These are phyloP conservation scores for Calliopum simillimum DNA, from an alignment of 2,888 invertebrate genomes.

Conservation along the genomic window DNA sequence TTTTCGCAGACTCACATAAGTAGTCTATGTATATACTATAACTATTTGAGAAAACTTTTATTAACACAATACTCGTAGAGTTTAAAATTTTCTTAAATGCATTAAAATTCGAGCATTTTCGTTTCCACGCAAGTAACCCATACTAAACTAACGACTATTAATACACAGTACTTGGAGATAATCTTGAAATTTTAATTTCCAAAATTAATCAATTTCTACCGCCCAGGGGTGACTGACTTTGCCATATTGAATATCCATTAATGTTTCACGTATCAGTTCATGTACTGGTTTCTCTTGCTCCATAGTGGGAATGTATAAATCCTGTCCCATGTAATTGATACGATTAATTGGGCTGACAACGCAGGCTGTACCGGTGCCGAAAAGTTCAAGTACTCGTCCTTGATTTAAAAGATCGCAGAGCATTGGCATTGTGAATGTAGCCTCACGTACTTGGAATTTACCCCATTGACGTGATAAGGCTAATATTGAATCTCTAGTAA, in stretches of 20 bases:
- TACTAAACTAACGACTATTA: constrained; percentile 52
- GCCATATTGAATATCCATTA: constrained; percentile 92
- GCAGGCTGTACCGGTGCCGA: constrained; percentile 98
- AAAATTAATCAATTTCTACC: constrained; percentile 71
- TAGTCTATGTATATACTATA: background rate
- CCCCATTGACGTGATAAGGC: constrained; percentile 86
- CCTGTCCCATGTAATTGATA: constrained; percentile 81
- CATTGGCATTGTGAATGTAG: constrained; percentile 85
- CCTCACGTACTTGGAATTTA: constrained; percentile 85
- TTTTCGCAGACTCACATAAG: constrained; percentile 15
- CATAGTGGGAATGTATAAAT: constrained; percentile 79
- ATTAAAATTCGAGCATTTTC: constrained; percentile 55
- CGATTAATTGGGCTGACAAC: constrained; percentile 91
- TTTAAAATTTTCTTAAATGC: constrained; percentile 40
- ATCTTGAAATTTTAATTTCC: constrained; percentile 1
- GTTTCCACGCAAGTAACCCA: constrained; percentile 42
- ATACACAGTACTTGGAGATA: constrained; percentile 53
- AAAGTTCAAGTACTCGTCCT: constrained; percentile 93
- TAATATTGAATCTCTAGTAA: constrained; percentile 90
- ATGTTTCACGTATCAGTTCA: constrained; percentile 78
- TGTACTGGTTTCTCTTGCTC: constrained; percentile 80
- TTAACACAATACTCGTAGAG: background rate
- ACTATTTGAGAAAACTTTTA: background rate
- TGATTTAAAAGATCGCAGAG: constrained; percentile 79
- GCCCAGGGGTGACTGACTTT: constrained; percentile 86